phyloP scores from a whole-genome alignment of 2,888 invertebrate genomes.

The Acleris literana region DNA sequence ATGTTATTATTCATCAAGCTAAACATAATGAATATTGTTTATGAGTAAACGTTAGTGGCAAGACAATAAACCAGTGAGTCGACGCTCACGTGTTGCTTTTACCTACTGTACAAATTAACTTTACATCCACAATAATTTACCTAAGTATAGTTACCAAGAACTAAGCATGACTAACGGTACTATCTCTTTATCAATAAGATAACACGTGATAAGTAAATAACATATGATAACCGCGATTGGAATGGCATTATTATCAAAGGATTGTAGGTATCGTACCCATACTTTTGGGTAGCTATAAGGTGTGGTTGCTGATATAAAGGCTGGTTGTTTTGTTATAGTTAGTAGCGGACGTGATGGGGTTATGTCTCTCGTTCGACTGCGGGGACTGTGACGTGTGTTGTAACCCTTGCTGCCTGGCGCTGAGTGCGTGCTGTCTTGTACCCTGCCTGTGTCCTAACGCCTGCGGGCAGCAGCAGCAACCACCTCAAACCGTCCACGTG shows the following conservation, averaged over 20 bases:
- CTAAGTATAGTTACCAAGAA: constrained; percentile 20
- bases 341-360: constrained; percentile 61
- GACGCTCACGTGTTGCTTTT: not conserved
- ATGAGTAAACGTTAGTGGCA: not conserved
- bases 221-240: constrained; percentile 45
- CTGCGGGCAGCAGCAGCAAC: constrained; percentile 70
- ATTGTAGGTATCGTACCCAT: no score
- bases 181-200: constrained; percentile 56
- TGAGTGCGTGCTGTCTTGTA: constrained; percentile 73
- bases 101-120: not conserved
- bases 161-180: constrained; percentile 37
- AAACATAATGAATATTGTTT: no score
- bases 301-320: constrained; percentile 16
- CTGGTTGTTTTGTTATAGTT: constrained; percentile 54
- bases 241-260: constrained; percentile 3
- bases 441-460: constrained; percentile 77
- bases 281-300: not conserved
- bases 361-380: constrained; percentile 73
- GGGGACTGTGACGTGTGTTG: constrained; percentile 72
- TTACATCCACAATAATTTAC: constrained; percentile 1
- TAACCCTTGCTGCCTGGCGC: constrained; percentile 74
- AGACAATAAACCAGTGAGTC: not conserved
- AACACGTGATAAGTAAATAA: constrained; percentile 51
- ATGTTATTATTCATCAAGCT: no score
- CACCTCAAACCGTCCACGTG: constrained; percentile 64